A percentile compares a stretch with the other conserved stretches of the same genome.
Evolutionary conservation across 2,797 vertebrate genomes (phyloP).

Genomic region (Cryptoprocta ferox): DNA sequence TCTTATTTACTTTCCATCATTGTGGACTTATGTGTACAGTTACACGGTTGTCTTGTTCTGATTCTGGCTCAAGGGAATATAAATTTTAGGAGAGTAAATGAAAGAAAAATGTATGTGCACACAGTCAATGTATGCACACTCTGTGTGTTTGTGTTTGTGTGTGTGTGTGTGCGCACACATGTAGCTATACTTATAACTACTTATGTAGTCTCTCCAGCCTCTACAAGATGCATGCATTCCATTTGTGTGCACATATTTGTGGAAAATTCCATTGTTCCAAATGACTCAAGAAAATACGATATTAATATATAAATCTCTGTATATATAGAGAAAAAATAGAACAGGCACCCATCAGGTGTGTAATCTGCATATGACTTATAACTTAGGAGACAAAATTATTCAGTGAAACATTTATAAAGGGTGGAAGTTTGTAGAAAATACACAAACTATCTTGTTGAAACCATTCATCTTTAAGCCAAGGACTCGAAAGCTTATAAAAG

Average conservation of each 20-base stretch:
- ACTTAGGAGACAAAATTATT: neutral
- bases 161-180: neutral
- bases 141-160: neutral
- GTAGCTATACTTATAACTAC: neutral
- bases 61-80: conserved; percentile 3
- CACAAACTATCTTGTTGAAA: neutral
- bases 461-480: neutral
- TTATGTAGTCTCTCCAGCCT: neutral
- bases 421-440: neutral
- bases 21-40: neutral
- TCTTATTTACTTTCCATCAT: neutral
- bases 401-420: neutral
- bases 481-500: neutral
- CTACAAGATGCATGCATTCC: neutral
- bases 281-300: neutral
- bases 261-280: neutral
- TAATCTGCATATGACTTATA: neutral
- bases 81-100: neutral
- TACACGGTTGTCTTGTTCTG: neutral
- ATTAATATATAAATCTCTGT: neutral
- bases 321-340: neutral
- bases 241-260: neutral
- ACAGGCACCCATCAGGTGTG: neutral
- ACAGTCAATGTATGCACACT: neutral
- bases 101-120: neutral